Evolutionary conservation across 2,888 invertebrate genomes (phyloP).

Genomic region (Athalia cordata): DNA sequence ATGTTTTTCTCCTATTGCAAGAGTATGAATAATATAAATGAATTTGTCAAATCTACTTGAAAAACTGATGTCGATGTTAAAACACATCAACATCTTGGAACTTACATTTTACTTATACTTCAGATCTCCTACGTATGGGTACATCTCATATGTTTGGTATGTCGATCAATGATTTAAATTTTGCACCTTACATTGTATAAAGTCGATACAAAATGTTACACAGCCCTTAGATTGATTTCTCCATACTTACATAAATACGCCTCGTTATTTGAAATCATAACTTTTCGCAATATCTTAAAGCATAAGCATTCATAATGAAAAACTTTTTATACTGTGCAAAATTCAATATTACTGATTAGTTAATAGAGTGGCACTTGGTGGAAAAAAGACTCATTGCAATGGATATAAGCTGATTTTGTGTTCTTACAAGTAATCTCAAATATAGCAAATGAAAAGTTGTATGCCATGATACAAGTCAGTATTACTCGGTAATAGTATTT

Average conservation of each 20-base stretch:
- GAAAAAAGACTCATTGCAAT: slow-evolving; percentile 7
- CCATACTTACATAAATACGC: not conserved
- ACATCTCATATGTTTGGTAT: slow-evolving; percentile 5
- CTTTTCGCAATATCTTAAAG: slow-evolving; percentile 33
- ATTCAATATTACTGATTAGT: slow-evolving; percentile 6
- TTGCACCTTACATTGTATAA: slow-evolving; percentile 32
- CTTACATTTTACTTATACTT: slow-evolving; percentile 26
- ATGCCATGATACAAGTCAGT: slow-evolving; percentile 27
- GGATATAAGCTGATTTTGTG: slow-evolving; percentile 4
- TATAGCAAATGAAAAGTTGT: slow-evolving; percentile 24
- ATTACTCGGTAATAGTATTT: slow-evolving; percentile 29
- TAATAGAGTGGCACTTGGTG: not conserved
- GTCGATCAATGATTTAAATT: slow-evolving; percentile 29
- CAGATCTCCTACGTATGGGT: slow-evolving; percentile 28
- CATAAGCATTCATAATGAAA: slow-evolving; percentile 11
- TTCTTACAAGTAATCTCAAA: slow-evolving; percentile 8
- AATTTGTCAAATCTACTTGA: not conserved
- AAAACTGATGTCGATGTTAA: slow-evolving; percentile 25
- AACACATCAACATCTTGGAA: slow-evolving; percentile 36
- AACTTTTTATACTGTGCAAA: slow-evolving; percentile 28
- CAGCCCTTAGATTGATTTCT: slow-evolving; percentile 36
- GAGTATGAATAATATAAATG: not conserved
- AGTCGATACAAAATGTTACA: slow-evolving; percentile 30
- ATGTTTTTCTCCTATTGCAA: not conserved
- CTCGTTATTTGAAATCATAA: slow-evolving; percentile 14